Base-by-base conservation (phyloP, 2,888 invertebrate genomes). In the Ormyrus labotus region DNA sequence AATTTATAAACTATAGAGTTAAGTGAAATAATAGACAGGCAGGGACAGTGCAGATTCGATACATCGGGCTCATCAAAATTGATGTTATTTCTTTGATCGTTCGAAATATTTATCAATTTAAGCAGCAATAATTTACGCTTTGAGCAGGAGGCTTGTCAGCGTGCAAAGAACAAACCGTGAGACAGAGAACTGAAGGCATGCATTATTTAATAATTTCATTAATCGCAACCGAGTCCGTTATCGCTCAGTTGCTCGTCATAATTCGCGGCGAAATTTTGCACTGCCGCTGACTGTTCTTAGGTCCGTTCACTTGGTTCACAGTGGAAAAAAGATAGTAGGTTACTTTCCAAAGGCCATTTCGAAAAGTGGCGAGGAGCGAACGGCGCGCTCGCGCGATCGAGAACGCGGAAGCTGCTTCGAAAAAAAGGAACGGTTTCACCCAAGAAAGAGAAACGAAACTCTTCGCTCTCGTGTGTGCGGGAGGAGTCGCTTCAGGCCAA, bases 331-430 rank as follows among this genome's bases (percentile, higher is more conserved):
- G 57, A 61, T 65, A 65, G 78, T 60, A 65, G 78, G 58, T 71
- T 71, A 71, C 78, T 78, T 78, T 78, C 78, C 71, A 78, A 74
- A 78, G 65, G 48, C 78, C 47, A 55, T 67, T 78, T 67, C 67
- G 48, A 78, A 78, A 78, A 78, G 69, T 34, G 34, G 4, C 34
- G 34, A 34, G 34, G 34, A 34, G 34, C n/a, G 70, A 47, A 34
- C 47, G 51, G 11, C 11, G 34, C 67, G 3, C 58, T 13, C 47
- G 64, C 69, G 71, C 58, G 60, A 58, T 69, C 57, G 77, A 74
- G 77, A 81, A 81, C 70, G 78, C 81, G 81, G 81, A 81, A 81
- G 81, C 81, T 70, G 69, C 65, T 77, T 60, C 65, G 55, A 70
- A 70, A 81, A 72, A 77, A 81, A 77, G 51, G 65, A 77, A 78